Conservation (phyloP, 2,797 vertebrate genomes). For the Fringilla coelebs region DNA sequence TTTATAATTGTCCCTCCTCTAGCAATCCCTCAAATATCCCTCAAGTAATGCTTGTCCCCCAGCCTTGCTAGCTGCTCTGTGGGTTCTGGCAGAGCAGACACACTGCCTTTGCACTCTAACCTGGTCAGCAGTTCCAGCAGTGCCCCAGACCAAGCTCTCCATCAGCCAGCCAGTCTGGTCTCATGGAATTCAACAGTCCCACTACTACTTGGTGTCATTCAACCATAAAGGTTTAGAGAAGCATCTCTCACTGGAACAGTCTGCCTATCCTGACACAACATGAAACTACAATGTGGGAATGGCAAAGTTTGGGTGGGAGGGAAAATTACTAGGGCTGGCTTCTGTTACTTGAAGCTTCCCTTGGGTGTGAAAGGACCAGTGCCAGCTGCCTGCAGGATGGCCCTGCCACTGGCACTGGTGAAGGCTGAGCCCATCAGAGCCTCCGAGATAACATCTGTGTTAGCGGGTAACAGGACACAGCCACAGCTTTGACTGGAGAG, state of each 20-base stretch:
- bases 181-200: not conserved
- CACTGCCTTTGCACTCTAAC: not conserved
- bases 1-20: not conserved
- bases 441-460: fast-evolving
- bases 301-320: not conserved
- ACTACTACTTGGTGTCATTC: not conserved
- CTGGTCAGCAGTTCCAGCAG: not conserved
- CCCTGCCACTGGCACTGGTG: no score
- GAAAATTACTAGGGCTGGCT: not conserved
- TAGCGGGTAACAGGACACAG: not conserved
- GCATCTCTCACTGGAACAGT: not conserved
- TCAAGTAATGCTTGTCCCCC: not conserved
- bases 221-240: not conserved
- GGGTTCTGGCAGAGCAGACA: not conserved
- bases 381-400: not conserved
- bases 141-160: not conserved
- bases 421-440: not conserved
- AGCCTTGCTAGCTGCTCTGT: not conserved
- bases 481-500: not conserved
- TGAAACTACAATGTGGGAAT: not conserved
- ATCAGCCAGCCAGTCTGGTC: not conserved
- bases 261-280: not conserved
- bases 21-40: not conserved
- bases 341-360: not conserved
- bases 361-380: no score